Base-by-base conservation (phyloP, 2,888 invertebrate genomes). In the Netelia melanura region DNA sequence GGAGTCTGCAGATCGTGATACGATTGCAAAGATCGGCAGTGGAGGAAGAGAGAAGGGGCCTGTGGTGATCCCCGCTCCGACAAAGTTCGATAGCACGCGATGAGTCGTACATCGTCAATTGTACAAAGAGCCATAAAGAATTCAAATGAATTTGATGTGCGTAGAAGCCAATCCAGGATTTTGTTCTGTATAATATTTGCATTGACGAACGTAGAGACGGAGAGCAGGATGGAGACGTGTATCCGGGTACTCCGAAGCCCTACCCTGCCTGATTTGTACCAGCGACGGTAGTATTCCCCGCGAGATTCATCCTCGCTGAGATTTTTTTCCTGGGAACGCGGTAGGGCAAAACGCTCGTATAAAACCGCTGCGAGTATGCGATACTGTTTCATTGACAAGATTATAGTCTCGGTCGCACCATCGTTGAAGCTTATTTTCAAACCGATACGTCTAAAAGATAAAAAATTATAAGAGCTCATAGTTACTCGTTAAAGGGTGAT, bases 321-420 rank as follows among this genome's bases (percentile, higher is more conserved):
- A 81, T 79, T 85, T 84, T 81, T 81, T 38, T 43, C 52, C 48
- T 17, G 61, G 21, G 56, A 23, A 14, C 52, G 87, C 83, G 90
- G 90, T 87, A 90, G 89, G 89, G 89, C 85, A 79, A 65, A 82
- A 82, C 56, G 61, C 79, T 79, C 86, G 80, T 91, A 91, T 92
- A 92, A 92, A 91, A 91, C 88, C 84, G 89, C 87, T 85, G 88
- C 75, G 89, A 88, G 83, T 89, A 89, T 89, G 89, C 90, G 91
- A 89, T 87, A 89, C 88, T 89, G 86, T 88, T 89, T 67, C 90
- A 91, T 81, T 91, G 72, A 81, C 74, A 78, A 56, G 84, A 81
- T 79, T 52, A 79, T 78, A 74, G 81, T 81, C 52, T 56, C 65
- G 64, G 30, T 74, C 78, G 81, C 70, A 78, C 48, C 75, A 65